Evolutionary conservation across 2,113 vertebrate species (phyloP).

Genomic region (Gasterosteus nipponicus): DNA sequence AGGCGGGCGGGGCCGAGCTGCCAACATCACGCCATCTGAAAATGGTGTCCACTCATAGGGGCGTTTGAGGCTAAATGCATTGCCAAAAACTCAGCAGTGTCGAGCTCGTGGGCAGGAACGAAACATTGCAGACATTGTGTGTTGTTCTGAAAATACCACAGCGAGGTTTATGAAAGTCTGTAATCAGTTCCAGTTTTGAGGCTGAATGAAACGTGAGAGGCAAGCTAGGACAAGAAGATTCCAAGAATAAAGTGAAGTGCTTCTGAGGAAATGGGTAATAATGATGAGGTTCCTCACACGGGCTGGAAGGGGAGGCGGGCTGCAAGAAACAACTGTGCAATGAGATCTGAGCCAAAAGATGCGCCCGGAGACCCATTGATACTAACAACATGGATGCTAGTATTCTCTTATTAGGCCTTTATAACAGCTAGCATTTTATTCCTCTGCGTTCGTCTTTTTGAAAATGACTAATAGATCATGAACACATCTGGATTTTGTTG

Average conservation of each 20-base stretch:
- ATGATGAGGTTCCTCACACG: background rate
- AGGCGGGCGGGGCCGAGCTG: background rate
- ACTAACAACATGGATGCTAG: background rate
- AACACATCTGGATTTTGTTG: background rate
- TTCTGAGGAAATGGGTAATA: background rate
- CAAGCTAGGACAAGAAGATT: slow-evolving; percentile 49
- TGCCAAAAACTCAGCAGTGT: slow-evolving; percentile 14
- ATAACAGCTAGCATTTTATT: background rate
- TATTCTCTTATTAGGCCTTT: background rate
- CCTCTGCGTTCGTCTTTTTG: background rate
- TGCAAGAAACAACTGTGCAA: background rate
- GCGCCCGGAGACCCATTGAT: background rate
- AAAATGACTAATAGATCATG: background rate
- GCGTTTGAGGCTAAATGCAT: slow-evolving; percentile 30
- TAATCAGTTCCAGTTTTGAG: slow-evolving; percentile 36
- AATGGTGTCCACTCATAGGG: background rate
- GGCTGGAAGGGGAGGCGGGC: background rate
- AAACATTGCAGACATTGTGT: slow-evolving; percentile 66
- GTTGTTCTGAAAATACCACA: background rate
- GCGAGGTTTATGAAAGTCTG: background rate
- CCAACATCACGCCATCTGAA: background rate
- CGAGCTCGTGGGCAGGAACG: slow-evolving; percentile 43
- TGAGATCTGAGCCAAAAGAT: background rate
- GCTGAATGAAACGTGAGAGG: background rate
- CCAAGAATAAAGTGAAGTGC: background rate